phyloP scores from a whole-genome alignment of 2,888 invertebrate genomes.

The Drosophila vallismaia region DNA sequence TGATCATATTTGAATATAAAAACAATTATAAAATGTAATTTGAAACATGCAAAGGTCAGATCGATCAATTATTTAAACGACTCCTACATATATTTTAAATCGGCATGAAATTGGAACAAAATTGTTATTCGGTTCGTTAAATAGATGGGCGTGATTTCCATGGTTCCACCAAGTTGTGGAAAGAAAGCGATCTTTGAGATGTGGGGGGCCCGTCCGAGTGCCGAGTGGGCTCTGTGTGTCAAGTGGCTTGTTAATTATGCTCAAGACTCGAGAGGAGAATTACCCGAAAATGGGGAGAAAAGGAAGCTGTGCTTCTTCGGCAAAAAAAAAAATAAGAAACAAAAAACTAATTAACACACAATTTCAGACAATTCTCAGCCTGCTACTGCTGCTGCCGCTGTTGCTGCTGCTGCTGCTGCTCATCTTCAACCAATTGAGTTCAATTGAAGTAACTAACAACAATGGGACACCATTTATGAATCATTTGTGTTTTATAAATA shows the following conservation, averaged over 20 bases:
- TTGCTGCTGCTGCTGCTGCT: conserved; percentile 15
- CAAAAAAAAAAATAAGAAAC: conserved; percentile 1
- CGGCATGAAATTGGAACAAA: not conserved
- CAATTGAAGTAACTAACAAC: conserved; percentile 61
- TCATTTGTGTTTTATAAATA: conserved; percentile 16
- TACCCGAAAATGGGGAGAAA: conserved; percentile 52
- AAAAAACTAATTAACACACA: conserved; percentile 56
- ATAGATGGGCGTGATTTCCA: conserved; percentile 10
- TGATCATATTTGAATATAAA: not conserved
- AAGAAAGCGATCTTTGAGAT: conserved; percentile 32
- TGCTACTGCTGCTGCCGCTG: too few species aligned
- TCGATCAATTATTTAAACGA: not conserved
- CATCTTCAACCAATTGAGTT: conserved; percentile 64
- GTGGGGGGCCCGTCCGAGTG: conserved; percentile 5
- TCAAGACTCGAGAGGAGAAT: conserved; percentile 50
- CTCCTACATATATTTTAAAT: not conserved
- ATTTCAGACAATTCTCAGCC: conserved; percentile 31
- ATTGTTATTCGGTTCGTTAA: conserved; percentile 14
- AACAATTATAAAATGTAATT: not conserved
- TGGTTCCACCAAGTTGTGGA: conserved; percentile 13
- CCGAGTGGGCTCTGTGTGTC: conserved; percentile 46
- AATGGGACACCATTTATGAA: conserved; percentile 51
- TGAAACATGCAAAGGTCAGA: not conserved
- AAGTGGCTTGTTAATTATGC: conserved; percentile 78
- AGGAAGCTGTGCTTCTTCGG: conserved; percentile 2